Conservation (phyloP, 2,797 vertebrate genomes). For the Lepidocolaptes lacrymiger region DNA sequence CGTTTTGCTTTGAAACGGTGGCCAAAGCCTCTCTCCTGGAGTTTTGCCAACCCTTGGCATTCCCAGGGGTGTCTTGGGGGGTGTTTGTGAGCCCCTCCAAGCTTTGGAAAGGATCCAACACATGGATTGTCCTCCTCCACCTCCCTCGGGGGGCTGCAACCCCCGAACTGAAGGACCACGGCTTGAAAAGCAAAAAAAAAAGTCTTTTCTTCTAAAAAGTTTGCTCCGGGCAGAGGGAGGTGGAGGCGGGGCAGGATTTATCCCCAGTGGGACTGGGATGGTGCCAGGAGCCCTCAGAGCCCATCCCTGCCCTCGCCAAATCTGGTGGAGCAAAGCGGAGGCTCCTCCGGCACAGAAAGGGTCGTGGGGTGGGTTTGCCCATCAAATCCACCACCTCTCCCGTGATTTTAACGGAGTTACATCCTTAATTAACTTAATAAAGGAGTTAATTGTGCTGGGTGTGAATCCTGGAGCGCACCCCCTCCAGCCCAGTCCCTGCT, state of each 20-base stretch:
- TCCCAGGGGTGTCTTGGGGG: neutral
- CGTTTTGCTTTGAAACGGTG: accelerated
- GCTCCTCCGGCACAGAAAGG: neutral
- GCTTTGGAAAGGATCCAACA: neutral
- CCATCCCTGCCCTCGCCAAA: neutral
- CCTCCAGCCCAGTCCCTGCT: neutral
- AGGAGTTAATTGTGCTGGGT: too few relatives aligned
- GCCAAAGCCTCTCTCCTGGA: accelerated
- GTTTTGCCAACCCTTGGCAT: neutral
- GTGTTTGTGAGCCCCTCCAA: too few relatives aligned
- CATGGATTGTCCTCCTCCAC: neutral
- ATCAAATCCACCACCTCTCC: too few relatives aligned
- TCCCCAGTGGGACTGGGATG: neutral
- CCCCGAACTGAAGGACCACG: neutral
- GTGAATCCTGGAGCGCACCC: neutral
- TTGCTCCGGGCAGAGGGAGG: neutral
- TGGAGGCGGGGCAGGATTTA: neutral
- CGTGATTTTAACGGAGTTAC: neutral
- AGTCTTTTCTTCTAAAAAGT: neutral
- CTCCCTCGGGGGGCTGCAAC: accelerated
- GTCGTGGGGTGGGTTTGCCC: neutral
- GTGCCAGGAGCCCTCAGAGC: neutral
- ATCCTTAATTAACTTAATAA: too few relatives aligned
- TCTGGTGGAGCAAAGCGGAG: too few relatives aligned
- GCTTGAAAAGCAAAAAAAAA: neutral